Conservation (phyloP, 2,113 vertebrate species). For the Halcyon senegalensis region DNA sequence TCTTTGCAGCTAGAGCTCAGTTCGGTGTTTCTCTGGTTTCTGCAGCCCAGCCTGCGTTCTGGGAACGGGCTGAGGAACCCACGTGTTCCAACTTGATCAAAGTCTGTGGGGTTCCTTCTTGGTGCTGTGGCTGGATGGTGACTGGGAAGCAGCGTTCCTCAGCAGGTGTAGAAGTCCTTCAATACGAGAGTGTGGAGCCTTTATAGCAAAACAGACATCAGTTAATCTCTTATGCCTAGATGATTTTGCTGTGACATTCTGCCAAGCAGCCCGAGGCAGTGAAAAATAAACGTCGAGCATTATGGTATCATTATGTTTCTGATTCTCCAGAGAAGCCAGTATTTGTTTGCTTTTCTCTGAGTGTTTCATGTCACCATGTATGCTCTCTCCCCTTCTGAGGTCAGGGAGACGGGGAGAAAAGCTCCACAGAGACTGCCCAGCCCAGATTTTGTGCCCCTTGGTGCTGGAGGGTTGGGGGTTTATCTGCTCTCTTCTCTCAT, state of each 20-base stretch:
- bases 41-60: background rate
- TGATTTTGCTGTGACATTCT: conserved; percentile 51
- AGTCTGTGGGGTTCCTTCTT: background rate
- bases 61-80: background rate
- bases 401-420: background rate
- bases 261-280: conserved; percentile 64
- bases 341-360: conserved; percentile 71
- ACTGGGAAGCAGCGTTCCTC: conserved; percentile 1
- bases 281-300: conserved; percentile 64
- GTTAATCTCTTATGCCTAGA: conserved; percentile 59
- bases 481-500: background rate
- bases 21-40: background rate
- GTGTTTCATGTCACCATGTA: conserved; percentile 55
- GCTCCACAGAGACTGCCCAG: background rate
- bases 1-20: background rate
- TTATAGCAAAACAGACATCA: conserved; percentile 37
- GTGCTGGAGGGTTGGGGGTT: background rate
- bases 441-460: background rate
- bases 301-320: conserved; percentile 63
- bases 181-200: background rate
- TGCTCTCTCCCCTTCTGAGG: background rate
- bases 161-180: conserved; percentile 52
- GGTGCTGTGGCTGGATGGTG: rapidly evolving
- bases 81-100: background rate
- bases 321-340: conserved; percentile 61